Conservation (phyloP, 2,113 vertebrate genomes). For the Camelus dromedarius region DNA sequence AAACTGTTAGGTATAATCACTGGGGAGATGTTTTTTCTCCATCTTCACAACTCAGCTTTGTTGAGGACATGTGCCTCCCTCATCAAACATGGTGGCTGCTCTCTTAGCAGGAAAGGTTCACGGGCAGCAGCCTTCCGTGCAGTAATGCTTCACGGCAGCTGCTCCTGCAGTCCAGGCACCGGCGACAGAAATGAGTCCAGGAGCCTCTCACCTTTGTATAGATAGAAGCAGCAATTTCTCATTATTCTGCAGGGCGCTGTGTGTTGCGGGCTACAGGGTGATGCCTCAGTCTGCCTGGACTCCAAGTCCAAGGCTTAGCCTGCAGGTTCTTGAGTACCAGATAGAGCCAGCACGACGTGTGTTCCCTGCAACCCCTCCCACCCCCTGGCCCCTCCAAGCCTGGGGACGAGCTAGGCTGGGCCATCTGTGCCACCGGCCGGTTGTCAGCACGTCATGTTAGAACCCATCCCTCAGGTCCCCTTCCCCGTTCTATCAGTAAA, state of each 20-base stretch:
- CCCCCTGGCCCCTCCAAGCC: accelerated
- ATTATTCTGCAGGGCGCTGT: not conserved
- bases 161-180: too few relatives aligned
- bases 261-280: not conserved
- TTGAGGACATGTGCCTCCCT: not conserved
- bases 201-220: not conserved
- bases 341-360: not conserved
- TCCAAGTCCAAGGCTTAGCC: not conserved
- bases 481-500: not conserved
- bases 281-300: not conserved
- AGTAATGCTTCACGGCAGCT: accelerated
- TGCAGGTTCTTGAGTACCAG: not conserved
- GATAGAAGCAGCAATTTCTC: not conserved
- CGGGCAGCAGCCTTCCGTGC: accelerated
- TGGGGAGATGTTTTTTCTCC: not conserved
- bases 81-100: not conserved
- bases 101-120: not conserved
- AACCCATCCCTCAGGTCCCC: not conserved
- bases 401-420: not conserved
- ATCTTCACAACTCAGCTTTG: not conserved
- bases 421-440: not conserved
- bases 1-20: not conserved
- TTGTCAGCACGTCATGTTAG: not conserved
- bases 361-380: too few relatives aligned
- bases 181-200: not conserved